A percentile compares a stretch with the other conserved stretches of the same genome.
Conservation (phyloP, 1,140 invertebrate species). For the Drosophila repleta region DNA sequence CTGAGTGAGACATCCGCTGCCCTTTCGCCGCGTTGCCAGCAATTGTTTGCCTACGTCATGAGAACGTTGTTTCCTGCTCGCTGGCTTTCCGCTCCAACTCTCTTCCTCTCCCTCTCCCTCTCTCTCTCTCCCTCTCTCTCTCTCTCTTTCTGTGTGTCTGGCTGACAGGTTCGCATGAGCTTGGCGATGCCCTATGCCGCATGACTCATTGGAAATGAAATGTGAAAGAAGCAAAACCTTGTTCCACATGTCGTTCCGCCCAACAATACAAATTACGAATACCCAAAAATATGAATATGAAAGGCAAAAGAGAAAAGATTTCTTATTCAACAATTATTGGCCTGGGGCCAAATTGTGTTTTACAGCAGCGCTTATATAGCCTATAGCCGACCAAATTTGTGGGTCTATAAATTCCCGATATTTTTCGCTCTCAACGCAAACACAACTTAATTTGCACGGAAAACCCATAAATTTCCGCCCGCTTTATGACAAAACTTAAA, state of each 20-base stretch:
- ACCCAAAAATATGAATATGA: constrained; percentile 9
- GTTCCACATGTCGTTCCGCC: constrained; percentile 43
- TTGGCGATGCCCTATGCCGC: constrained; percentile 34
- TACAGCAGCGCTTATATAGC: constrained; percentile 8
- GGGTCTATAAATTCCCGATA: constrained; percentile 31
- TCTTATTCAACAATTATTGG: constrained; percentile 46
- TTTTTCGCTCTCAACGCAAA: constrained; percentile 4
- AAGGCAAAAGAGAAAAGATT: not conserved
- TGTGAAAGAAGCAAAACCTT: constrained; percentile 30
- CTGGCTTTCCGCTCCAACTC: not conserved
- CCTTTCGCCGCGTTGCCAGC: not conserved
- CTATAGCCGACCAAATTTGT: constrained; percentile 6
- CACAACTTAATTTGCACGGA: constrained; percentile 27
- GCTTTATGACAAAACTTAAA: constrained; percentile 6
- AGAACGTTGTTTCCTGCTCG: constrained; percentile 19
- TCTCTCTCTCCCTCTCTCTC: not conserved
- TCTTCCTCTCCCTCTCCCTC: not conserved
- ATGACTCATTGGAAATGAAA: constrained; percentile 31
- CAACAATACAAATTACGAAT: constrained; percentile 39
- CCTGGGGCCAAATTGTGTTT: constrained; percentile 26
- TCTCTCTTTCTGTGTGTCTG: constrained; percentile 17
- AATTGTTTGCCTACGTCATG: constrained; percentile 14
- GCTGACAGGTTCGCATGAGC: constrained; percentile 40
- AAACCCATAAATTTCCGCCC: not conserved
- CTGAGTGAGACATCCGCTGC: constrained; percentile 61